These are phyloP conservation scores for Melanargia galathea DNA, from an alignment of 2,888 invertebrate species.

Conservation along the genomic window DNA sequence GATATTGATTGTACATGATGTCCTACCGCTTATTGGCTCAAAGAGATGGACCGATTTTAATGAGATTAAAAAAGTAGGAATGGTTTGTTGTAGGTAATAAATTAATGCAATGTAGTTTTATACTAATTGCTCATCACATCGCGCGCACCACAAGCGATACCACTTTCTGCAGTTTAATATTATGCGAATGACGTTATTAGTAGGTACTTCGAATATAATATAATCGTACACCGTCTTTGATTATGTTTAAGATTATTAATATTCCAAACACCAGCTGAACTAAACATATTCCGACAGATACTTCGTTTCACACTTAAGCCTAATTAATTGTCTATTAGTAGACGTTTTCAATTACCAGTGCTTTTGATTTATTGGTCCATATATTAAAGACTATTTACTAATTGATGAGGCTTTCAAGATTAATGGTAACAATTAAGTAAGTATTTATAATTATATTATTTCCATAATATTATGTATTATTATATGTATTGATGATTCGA, in stretches of 20 bases:
- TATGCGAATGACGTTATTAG: too few relatives aligned
- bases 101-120: too few relatives aligned
- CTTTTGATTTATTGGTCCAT: constrained; percentile 66
- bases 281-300: constrained; percentile 52
- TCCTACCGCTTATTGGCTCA: too few relatives aligned
- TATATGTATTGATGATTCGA: not conserved
- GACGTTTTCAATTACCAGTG: constrained; percentile 75
- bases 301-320: constrained; percentile 70
- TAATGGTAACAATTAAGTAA: constrained; percentile 18
- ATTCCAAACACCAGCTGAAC: constrained; percentile 24
- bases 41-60: too few relatives aligned
- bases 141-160: too few relatives aligned
- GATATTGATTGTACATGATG: too few relatives aligned
- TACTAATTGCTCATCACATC: too few relatives aligned
- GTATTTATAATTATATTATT: constrained; percentile 6
- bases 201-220: too few relatives aligned
- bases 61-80: too few relatives aligned
- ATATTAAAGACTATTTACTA: constrained; percentile 57
- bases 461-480: not conserved
- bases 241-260: constrained; percentile 25
- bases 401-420: constrained; percentile 50
- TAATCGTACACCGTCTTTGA: not conserved
- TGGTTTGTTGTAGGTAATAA: too few relatives aligned
- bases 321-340: constrained; percentile 77
- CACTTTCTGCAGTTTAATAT: too few relatives aligned